These are phyloP conservation scores for Cyclophora albipunctata DNA, from an alignment of 2,888 invertebrate genomes.

Conservation along the genomic window DNA sequence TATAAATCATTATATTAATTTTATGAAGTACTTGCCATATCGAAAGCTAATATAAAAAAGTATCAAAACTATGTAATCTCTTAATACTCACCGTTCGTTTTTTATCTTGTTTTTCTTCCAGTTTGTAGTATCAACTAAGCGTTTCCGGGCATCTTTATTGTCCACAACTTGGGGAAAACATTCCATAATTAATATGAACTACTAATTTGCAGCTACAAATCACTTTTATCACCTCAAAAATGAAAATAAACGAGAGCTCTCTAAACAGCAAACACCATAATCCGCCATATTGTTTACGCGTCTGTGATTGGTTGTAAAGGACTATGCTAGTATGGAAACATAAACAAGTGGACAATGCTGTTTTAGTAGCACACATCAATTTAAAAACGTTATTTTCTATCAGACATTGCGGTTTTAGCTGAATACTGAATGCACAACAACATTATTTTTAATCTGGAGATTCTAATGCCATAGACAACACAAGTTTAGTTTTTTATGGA, in stretches of 20 bases:
- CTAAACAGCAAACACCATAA: constrained; percentile 1
- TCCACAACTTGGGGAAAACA: constrained; percentile 1
- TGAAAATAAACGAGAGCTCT: constrained; percentile 1
- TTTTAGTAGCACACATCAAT: neutral
- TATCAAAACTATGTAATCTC: too few relatives aligned
- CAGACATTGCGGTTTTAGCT: constrained; percentile 2
- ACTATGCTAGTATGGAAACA: constrained; percentile 1
- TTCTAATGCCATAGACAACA: constrained; percentile 1
- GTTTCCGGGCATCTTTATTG: constrained; percentile 2
- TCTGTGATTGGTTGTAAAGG: constrained; percentile 1
- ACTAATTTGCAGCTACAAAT: neutral
- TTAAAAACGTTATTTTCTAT: constrained; percentile 1
- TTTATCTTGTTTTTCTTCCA: too few relatives aligned
- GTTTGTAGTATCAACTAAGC: too few relatives aligned
- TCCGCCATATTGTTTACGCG: constrained; percentile 1
- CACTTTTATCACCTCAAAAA: constrained; percentile 1
- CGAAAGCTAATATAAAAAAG: too few relatives aligned
- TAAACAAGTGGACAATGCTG: constrained; percentile 3
- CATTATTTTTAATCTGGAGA: constrained; percentile 1
- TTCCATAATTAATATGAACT: neutral
- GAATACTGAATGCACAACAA: neutral
- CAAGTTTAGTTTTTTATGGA: constrained; percentile 1
- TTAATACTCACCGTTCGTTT: too few relatives aligned
- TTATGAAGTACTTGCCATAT: too few relatives aligned
- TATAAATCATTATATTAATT: too few relatives aligned